A percentile compares a stretch with the other conserved stretches of the same genome.
Evolutionary conservation across 35 echinoderm and acorn worm genomes (phyloP).

Genomic region (Patiria miniata): DNA sequence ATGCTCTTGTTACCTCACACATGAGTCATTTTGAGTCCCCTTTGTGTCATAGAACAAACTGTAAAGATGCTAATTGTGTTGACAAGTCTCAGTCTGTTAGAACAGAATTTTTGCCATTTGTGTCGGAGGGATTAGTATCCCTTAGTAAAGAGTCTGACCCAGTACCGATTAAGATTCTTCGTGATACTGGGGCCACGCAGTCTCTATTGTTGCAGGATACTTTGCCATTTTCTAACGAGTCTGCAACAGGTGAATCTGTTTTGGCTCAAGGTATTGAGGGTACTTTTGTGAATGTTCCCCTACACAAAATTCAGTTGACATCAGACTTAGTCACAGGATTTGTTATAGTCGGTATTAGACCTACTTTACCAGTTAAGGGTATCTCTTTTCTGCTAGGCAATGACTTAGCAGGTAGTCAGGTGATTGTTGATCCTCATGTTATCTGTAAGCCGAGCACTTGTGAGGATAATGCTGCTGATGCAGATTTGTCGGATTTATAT

Average conservation of each 20-base stretch:
- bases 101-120: not conserved
- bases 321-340: not conserved
- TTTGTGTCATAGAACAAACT: not conserved
- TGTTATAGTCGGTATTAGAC: conserved; percentile 9
- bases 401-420: not conserved
- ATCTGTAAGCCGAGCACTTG: not conserved
- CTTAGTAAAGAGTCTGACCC: not conserved
- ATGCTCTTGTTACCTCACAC: no score
- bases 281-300: not conserved
- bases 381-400: not conserved
- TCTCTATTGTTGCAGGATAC: not conserved
- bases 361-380: conserved; percentile 3
- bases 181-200: not conserved
- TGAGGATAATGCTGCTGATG: not conserved
- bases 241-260: not conserved
- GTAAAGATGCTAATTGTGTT: not conserved
- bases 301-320: not conserved
- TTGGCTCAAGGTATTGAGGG: not conserved
- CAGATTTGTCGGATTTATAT: not conserved
- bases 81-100: not conserved
- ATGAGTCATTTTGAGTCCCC: no score
- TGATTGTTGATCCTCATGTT: not conserved
- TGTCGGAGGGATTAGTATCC: not conserved
- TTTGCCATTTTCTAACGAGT: not conserved
- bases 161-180: not conserved